Evolutionary conservation across 2,888 invertebrate species (phyloP).

Genomic region (Heliconius aoede): DNA sequence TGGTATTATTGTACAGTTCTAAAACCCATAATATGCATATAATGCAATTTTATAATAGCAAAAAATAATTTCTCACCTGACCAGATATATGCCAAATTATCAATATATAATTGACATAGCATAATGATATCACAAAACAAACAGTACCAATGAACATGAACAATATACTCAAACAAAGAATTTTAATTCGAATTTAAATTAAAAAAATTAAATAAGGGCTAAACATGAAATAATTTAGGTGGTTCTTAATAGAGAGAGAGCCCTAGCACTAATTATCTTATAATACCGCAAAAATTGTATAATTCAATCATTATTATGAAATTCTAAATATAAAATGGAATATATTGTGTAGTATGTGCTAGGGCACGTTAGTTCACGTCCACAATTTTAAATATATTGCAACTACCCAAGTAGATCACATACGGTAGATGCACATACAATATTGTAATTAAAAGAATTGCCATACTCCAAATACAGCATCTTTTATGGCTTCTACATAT

Average conservation of each 20-base stretch:
- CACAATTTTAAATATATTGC: conserved; percentile 70
- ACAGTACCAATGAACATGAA: conserved; percentile 56
- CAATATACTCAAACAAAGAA: conserved; percentile 34
- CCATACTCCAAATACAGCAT: conserved; percentile 94
- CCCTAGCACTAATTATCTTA: conserved; percentile 45
- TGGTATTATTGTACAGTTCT: conserved; percentile 61
- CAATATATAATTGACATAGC: conserved; percentile 81
- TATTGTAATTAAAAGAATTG: conserved; percentile 85
- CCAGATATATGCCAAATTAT: conserved; percentile 77
- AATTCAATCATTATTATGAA: conserved; percentile 42
- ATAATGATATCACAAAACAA: conserved; percentile 77
- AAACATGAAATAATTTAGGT: conserved; percentile 38
- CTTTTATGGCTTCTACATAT: conserved; percentile 95
- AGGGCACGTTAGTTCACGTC: conserved; percentile 52
- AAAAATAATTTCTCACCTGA: conserved; percentile 78
- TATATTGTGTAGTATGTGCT: conserved; percentile 43
- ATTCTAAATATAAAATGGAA: conserved; percentile 43
- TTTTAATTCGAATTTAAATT: conserved; percentile 24
- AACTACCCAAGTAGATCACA: conserved; percentile 73
- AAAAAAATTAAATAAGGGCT: conserved; percentile 33
- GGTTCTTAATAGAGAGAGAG: conserved; percentile 32
- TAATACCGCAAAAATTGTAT: conserved; percentile 40
- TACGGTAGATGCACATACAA: conserved; percentile 62
- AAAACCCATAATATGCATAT: conserved; percentile 69
- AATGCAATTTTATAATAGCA: conserved; percentile 76